Evolutionary conservation across 2,888 invertebrate species (phyloP), one percentile per base, ranked within the genome.

Genomic region (Monochamus alternatus): DNA sequence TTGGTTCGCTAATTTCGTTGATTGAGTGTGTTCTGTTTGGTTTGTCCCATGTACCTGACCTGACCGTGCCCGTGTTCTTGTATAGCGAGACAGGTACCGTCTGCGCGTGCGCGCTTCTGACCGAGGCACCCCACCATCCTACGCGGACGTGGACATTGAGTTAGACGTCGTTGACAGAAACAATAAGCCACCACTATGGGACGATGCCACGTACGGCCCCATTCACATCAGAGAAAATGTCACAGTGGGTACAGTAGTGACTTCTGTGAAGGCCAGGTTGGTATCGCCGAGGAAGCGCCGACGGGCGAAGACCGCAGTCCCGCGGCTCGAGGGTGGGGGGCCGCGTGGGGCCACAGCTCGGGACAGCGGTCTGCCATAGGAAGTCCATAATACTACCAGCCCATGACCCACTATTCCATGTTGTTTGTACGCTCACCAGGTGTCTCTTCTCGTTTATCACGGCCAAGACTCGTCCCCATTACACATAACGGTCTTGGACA

Each of bases 141-240:
- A 94, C 91, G 97, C 97, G 91, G 97, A 97, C 92, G 98, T 97
- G 91, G 97, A 96, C 92, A 97, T 98, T 91, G 96, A 96, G 91
- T 96, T 98, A 93, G 97, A 97, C 93, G 97, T 98, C 91, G 98
- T 98, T 92, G 97, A 96, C 94, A 94, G 96, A 93, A 98, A 96
- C 95, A 97, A 96, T 95, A 98, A 97, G 94, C 98, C 96, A 91
- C 97, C 96, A 91, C 94, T 96, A 91, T 98, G 97, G 97, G 97
- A 96, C 93, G 93, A 93, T 92, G 94, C 93, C 92, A 94, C 96
- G 92, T 97, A 97, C 94, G 97, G 97, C 93, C 97, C 97, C 93
- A 96, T 96, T 93, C 95, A 95, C 95, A 96, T 97, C 94, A 95
- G 95, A 94, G 97, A 98, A 95, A 97, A 97, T 95, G 96, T 97